A percentile compares a stretch with the other conserved stretches of the same genome.
Conservation (phyloP, 2,888 invertebrate species). For the Lumbricus terrestris region DNA sequence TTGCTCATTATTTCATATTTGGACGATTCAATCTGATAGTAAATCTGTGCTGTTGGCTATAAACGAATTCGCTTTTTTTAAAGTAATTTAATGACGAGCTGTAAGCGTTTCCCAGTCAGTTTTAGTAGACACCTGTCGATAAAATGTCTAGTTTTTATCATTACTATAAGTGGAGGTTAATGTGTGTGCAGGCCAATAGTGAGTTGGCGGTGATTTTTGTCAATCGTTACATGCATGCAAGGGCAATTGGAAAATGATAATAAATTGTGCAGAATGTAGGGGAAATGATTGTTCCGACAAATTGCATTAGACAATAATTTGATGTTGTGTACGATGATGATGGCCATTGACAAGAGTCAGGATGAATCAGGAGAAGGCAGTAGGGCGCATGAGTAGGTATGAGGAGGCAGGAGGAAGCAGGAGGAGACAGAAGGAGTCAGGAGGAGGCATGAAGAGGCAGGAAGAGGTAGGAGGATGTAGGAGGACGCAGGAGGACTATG, state of each 20-base stretch:
- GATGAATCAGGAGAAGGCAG: neutral
- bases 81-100: no score
- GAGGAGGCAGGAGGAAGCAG: no score
- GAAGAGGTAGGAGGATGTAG: no score
- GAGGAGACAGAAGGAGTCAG: no score
- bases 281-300: neutral
- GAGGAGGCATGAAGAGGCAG: no score
- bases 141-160: no score
- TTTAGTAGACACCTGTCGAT: no score
- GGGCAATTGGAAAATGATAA: neutral
- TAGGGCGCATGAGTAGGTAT: no score
- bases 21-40: neutral
- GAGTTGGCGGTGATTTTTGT: neutral
- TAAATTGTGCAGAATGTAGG: neutral
- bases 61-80: neutral
- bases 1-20: neutral
- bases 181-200: no score
- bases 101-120: no score
- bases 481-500: no score
- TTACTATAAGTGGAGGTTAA: neutral
- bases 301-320: neutral
- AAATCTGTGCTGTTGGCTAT: neutral
- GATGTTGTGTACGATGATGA: neutral
- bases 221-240: neutral
- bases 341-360: no score